Conservation (phyloP, 2,797 vertebrate genomes). For the Pterois miles region DNA sequence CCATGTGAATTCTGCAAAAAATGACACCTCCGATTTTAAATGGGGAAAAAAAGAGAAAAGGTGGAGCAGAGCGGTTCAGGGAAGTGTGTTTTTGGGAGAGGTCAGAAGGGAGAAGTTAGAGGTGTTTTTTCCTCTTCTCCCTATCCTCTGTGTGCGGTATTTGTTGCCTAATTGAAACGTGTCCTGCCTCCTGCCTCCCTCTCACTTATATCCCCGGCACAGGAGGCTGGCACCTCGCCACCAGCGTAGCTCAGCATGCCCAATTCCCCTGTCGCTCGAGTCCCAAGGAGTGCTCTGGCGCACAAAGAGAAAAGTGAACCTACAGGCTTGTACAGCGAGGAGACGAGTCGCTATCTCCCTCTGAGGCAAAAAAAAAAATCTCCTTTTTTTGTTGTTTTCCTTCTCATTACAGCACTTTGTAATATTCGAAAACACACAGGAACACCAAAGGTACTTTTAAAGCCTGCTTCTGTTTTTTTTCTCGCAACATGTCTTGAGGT, state of each 20-base stretch:
- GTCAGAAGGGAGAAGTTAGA: constrained; percentile 69
- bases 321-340: constrained; percentile 78
- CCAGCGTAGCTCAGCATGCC: constrained; percentile 78
- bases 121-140: constrained; percentile 37
- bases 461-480: constrained; percentile 68
- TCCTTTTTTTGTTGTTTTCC: constrained; percentile 83
- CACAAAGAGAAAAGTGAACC: constrained; percentile 84
- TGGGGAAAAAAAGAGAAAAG: constrained; percentile 38
- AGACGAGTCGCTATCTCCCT: constrained; percentile 82
- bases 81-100: constrained; percentile 62
- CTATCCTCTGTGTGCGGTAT: constrained; percentile 41
- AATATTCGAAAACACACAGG: constrained; percentile 86
- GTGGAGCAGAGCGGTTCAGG: constrained; percentile 39
- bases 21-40: constrained; percentile 62
- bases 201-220: constrained; percentile 74
- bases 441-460: constrained; percentile 85
- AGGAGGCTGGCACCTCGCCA: constrained; percentile 81
- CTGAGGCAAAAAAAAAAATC: constrained; percentile 73
- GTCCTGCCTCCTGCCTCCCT: constrained; percentile 77
- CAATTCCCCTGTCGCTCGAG: constrained; percentile 81
- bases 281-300: constrained; percentile 81
- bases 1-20: constrained; percentile 56
- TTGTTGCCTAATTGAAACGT: constrained; percentile 82
- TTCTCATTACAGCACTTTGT: constrained; percentile 87
- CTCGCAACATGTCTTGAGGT: constrained; percentile 80